Percentiles rank a stretch among this genome's conserved stretches.
Conservation (phyloP, 2,797 vertebrate species). For the Discoglossus pictus region DNA sequence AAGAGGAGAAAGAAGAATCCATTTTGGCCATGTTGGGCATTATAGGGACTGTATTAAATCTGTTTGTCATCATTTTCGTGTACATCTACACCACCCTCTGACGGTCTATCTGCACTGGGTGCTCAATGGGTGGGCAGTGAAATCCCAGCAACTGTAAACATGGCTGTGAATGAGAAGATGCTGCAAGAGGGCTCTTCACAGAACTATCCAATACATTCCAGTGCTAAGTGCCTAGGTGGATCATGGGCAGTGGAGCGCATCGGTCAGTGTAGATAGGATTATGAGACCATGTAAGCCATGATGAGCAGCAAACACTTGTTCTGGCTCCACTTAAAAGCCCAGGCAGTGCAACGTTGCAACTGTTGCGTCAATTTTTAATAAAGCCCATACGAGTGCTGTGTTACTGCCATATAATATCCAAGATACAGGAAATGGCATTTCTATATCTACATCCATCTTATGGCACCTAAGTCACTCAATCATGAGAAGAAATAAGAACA, state of each 20-base stretch:
- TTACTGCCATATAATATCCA: slow-evolving; percentile 52
- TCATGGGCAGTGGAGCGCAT: slow-evolving; percentile 43
- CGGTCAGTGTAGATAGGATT: slow-evolving; percentile 49
- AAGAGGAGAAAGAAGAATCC: slow-evolving; percentile 90
- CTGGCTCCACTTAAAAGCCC: background rate
- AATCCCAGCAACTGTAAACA: slow-evolving; percentile 52
- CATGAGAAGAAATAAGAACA: slow-evolving; percentile 3
- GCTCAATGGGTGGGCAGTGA: slow-evolving; percentile 11
- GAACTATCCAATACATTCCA: slow-evolving; percentile 60
- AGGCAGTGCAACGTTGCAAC: slow-evolving; percentile 7
- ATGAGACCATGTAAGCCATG: slow-evolving; percentile 48
- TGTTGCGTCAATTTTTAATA: slow-evolving; percentile 8
- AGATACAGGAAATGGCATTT: slow-evolving; percentile 47
- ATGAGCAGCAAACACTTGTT: background rate
- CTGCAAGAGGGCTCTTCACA: slow-evolving; percentile 39
- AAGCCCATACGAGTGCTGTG: slow-evolving; percentile 35
- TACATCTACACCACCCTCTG: slow-evolving; percentile 89
- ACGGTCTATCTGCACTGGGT: slow-evolving; percentile 57
- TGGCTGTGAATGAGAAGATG: slow-evolving; percentile 53
- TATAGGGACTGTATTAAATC: slow-evolving; percentile 85
- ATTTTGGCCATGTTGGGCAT: slow-evolving; percentile 87
- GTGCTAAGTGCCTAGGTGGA: slow-evolving; percentile 55
- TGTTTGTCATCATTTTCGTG: slow-evolving; percentile 88
- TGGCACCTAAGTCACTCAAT: slow-evolving; percentile 17
- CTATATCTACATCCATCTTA: slow-evolving; percentile 18